Conservation (phyloP, 1,140 invertebrate species). For the Caerostris darwini region DNA sequence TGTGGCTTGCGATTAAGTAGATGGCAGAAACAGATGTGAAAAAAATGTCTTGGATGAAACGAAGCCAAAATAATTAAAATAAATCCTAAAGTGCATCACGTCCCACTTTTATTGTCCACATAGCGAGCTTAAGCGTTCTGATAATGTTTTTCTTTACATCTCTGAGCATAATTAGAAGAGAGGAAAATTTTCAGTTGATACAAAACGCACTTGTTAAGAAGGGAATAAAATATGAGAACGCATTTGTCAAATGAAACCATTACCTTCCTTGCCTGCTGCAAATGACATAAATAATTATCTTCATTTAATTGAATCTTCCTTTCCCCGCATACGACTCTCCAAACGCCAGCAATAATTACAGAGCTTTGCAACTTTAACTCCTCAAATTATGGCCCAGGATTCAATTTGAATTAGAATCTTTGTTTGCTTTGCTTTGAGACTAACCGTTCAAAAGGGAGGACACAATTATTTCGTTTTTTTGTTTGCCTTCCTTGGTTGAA, state of each 20-base stretch:
- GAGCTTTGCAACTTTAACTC: conserved; percentile 29
- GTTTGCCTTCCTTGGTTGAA: conserved; percentile 1
- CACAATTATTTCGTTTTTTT: not conserved
- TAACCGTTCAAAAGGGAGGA: not conserved
- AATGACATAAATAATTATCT: conserved; percentile 72
- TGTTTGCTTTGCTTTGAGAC: not conserved
- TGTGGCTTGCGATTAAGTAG: not conserved
- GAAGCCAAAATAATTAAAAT: conserved; percentile 7
- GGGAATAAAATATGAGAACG: conserved; percentile 38
- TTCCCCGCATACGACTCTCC: not conserved
- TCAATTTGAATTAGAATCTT: conserved; percentile 20
- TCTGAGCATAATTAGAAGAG: conserved; percentile 17
- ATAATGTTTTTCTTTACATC: conserved; percentile 36
- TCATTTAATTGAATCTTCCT: conserved; percentile 68
- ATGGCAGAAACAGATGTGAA: not conserved
- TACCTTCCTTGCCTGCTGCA: conserved; percentile 21
- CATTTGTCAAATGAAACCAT: conserved; percentile 60
- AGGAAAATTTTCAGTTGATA: not conserved
- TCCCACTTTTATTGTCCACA: conserved; percentile 41
- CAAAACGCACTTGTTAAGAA: conserved; percentile 17
- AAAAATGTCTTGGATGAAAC: not conserved
- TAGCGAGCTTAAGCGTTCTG: not conserved
- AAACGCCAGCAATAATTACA: conserved; percentile 33
- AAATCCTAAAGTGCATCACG: conserved; percentile 39
- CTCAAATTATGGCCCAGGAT: conserved; percentile 8